Evolutionary conservation across 1,140 invertebrate species (phyloP), one percentile per base, ranked within the genome.

Genomic region (Tyrophagus putrescentiae): DNA sequence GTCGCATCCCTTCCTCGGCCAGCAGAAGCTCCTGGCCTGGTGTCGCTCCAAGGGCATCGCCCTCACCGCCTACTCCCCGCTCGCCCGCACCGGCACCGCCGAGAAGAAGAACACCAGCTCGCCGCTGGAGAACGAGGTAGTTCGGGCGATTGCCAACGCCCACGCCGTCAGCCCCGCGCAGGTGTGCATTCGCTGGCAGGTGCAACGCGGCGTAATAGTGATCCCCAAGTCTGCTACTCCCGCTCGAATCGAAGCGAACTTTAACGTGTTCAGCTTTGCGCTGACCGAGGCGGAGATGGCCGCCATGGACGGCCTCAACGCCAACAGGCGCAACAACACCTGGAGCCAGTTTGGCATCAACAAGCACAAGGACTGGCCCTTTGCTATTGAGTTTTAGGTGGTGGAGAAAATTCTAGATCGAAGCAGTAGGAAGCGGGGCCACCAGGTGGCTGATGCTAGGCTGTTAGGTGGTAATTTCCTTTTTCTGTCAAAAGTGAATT

Each of bases 201-300:
- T 88, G 0, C 81, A 88, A 70, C 74, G 79, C 53, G 81, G 80
- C 9, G 73, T 89, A 7, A 73, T 79, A 39, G 82, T 84, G 18
- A 87, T 93, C 68, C 87, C 87, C 42, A 93, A 92, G 73, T 85
- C 83, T 1, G 76, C 79, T 1, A 84, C 78, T 60, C 76, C 79
- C 64, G 65, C 71, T 1, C 76, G 84, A 34, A 79, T 89, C 23
- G 75, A 75, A 7, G 76, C 84, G 62, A 89, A 89, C 66, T 78
- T 84, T 33, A 70, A 82, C 32, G 63, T 69, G 21, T 84, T 84
- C 67, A 80, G 84, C 70, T 87, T 87, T 86, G 1, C 76, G 75
- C 2, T 72, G 76, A 44, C 83, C 87, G 63, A 76, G 83, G 72
- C 71, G 82, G 9, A 74, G 83, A 11, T 82, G 9, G 74, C 82